A percentile compares a stretch with the other conserved stretches of the same genome.
Evolutionary conservation across 2,888 invertebrate genomes (phyloP).

Genomic region (Enoplolaimus lenunculus): DNA sequence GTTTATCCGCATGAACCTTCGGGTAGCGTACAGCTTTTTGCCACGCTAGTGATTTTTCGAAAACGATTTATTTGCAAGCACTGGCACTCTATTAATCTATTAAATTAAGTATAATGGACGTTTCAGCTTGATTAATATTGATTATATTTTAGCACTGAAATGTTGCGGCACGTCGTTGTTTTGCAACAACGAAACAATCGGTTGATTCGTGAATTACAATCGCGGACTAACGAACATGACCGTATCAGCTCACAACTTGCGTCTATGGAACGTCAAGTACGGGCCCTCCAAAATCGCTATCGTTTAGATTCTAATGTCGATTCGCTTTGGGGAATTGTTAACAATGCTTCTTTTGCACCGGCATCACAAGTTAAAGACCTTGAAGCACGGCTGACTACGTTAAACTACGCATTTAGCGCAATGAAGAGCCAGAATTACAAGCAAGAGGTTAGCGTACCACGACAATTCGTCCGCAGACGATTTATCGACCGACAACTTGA

Average conservation of each 20-base stretch:
- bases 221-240: constrained; percentile 1
- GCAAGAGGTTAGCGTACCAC: too few species aligned
- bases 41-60: too few species aligned
- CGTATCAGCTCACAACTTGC: constrained; percentile 25
- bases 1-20: too few species aligned
- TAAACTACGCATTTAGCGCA: not conserved
- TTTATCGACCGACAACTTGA: too few species aligned
- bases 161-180: not conserved
- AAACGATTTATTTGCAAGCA: too few species aligned
- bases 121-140: too few species aligned
- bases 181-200: constrained; percentile 9
- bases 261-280: constrained; percentile 26
- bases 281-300: not conserved
- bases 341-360: not conserved
- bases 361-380: not conserved
- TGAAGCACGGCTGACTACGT: not conserved
- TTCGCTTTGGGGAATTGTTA: not conserved
- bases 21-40: too few species aligned
- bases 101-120: too few species aligned
- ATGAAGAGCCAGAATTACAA: constrained; percentile 26
- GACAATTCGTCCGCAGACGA: too few species aligned
- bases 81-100: too few species aligned
- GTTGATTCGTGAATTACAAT: not conserved
- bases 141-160: too few species aligned
- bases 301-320: not conserved